A percentile compares a stretch with the other conserved stretches of the same genome.
Evolutionary conservation across 2,113 vertebrate species (phyloP).

Genomic region (Pluvianellus socialis): DNA sequence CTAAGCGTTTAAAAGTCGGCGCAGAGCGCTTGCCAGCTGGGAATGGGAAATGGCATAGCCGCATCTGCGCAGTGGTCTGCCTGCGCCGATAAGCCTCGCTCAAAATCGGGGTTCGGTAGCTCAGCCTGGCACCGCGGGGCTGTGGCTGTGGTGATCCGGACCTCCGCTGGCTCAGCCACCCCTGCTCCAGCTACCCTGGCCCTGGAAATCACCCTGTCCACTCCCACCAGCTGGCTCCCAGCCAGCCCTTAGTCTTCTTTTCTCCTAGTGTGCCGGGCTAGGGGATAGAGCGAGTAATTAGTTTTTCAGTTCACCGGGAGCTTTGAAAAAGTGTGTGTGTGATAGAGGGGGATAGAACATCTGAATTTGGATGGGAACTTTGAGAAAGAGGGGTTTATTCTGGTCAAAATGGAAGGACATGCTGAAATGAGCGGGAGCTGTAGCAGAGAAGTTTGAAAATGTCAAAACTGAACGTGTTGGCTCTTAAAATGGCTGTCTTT

Average conservation of each 20-base stretch:
- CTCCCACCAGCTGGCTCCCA: not conserved
- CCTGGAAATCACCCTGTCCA: not conserved
- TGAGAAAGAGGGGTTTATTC: not conserved
- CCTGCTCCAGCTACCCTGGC: not conserved
- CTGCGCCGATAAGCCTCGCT: not conserved
- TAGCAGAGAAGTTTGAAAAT: not conserved
- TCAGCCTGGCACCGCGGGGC: accelerated
- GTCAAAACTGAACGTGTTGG: not conserved
- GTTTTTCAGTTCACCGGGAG: not conserved
- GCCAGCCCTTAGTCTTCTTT: not conserved
- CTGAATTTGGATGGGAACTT: not conserved
- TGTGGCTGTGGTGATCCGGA: no score
- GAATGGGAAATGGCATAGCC: not conserved
- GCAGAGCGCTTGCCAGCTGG: not conserved
- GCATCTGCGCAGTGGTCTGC: not conserved
- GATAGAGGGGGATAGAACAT: not conserved
- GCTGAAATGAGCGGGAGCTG: not conserved
- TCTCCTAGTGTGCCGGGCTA: not conserved
- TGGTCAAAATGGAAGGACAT: not conserved
- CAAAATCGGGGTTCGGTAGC: not conserved
- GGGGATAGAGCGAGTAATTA: not conserved
- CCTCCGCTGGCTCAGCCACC: accelerated
- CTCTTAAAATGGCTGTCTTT: not conserved
- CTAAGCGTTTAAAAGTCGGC: not conserved
- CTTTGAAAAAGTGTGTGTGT: not conserved